Base-by-base conservation (phyloP, 2,797 vertebrate species). In the Rhadinocentrus ornatus region DNA sequence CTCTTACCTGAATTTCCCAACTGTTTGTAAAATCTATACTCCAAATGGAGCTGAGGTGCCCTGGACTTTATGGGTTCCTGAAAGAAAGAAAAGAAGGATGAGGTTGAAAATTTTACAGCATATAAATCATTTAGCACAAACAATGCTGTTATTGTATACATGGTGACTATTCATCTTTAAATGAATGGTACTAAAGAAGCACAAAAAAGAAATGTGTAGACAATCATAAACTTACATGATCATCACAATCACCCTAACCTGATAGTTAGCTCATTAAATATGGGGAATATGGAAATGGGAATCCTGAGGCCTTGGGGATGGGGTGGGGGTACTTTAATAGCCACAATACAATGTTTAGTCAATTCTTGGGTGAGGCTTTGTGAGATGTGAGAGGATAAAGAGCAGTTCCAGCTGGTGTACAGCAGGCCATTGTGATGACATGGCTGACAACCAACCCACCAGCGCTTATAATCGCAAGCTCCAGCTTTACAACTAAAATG, bases 1-100 rank as follows among this genome's bases (percentile, higher is more conserved):
- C 4, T 76, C 88, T 62, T 95, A 99, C 98, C 98, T 95, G 98
- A 94, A 85, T 94, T 96, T 91, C 97, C 97, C 73, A 99, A 95
- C 94, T 99, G 98, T 90, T 99, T 99, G 95, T 99, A 99, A 95
- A 98, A 99, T 73, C 98, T 96, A 88, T 99, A 99, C 86, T 99
- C 98, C 94, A 99, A 93, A 89, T 99, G 98, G 78, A 99, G 95
- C 91, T 99, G 98, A 0, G 98, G 98, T 1, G 98, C 98, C 83
- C 97, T 93, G 62, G 98, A 99, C 88, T 99, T 99, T 81, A 99
- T 97, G 72, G 98, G 98, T 93, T 99, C 98, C 98, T 99, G 88
- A 72, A 93, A 92, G 50, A 75, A 27, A 44, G 15, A 41, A 66
- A 62, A 26, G 7, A 54, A 46, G 22, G 3, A 16, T 3, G 54